Evolutionary conservation across 2,113 vertebrate species (phyloP).

Genomic region (Pituophis catenifer): DNA sequence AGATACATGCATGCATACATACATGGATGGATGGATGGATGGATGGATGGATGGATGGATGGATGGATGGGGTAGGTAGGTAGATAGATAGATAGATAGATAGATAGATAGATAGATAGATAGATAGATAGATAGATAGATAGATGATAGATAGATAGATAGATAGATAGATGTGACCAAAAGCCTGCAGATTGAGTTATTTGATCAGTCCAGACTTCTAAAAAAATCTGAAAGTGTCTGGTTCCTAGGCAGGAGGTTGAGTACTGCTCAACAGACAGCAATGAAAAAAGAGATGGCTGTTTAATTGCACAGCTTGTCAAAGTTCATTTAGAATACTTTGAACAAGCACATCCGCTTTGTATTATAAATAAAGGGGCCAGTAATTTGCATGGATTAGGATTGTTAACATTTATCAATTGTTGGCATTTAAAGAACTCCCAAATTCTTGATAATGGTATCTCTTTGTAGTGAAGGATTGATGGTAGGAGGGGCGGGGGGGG

Average conservation of each 20-base stretch:
- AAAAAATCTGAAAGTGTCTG: neutral
- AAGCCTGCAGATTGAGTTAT: neutral
- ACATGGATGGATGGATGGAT: too few relatives aligned
- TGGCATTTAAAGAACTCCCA: constrained; percentile 77
- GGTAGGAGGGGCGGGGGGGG: constrained; percentile 58
- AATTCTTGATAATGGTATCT: constrained; percentile 75
- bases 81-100: too few relatives aligned
- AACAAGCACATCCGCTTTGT: constrained; percentile 67
- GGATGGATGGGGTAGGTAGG: too few relatives aligned
- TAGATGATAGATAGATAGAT: too few relatives aligned
- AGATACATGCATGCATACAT: too few relatives aligned
- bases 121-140: too few relatives aligned
- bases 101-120: too few relatives aligned
- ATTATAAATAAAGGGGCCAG: constrained; percentile 75
- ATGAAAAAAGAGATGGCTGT: constrained; percentile 64
- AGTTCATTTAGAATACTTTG: constrained; percentile 67
- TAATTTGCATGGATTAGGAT: constrained; percentile 81
- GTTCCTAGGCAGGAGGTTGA: constrained; percentile 63
- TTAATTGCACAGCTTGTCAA: constrained; percentile 67
- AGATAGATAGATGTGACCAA: too few relatives aligned
- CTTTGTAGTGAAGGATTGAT: constrained; percentile 87
- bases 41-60: too few relatives aligned
- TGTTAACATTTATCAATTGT: constrained; percentile 79
- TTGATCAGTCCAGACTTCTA: neutral
- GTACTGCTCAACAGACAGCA: constrained; percentile 45